Evolutionary conservation across 1,140 invertebrate species (phyloP), one percentile per base, ranked within the genome.

Genomic region (Listronotus oregonensis): DNA sequence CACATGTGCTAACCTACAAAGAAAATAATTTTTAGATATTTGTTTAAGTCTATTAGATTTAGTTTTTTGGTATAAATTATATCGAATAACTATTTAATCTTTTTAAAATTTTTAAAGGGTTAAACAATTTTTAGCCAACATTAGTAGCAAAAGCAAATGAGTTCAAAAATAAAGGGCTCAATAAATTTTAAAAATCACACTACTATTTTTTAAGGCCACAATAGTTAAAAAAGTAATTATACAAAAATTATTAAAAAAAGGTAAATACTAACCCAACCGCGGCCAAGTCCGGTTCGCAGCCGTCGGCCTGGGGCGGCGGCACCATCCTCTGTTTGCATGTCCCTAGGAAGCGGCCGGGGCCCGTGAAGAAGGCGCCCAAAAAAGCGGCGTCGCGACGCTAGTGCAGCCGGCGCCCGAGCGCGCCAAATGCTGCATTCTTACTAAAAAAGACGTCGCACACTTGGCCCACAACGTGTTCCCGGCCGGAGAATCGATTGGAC

Each of bases 241-340:
- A n/a, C n/a, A n/a, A n/a, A n/a, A n/a, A n/a, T n/a, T 27, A 37
- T 12, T 37, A 37, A 47, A 47, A 47, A 47, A 47, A 37, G 8
- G 11, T 37, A 1, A 37, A 58, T 65, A 65, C 63, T 47, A 21
- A 65, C 64, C 64, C 64, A 59, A 60, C 64, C 64, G 56, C 64
- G 64, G 57, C 64, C 64, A 66, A 66, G 21, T 66, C 64, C 39
- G 62, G 51, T 43, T 66, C 55, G 64, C 55, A 59, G 44, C 64
- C 64, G 34, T 66, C 57, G 64, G 64, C 47, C 32, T 59, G 64
- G 64, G 64, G 55, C 39, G 64, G 64, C 64, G 64, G 64, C 64
- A 66, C 64, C 64, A 66, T 64, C 43, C 14, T 58, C 18, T 46
- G 46, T 66, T 56, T 32, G 64, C 64, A 66, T 60, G 9, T 66